Base-by-base conservation (phyloP, 2,113 vertebrate species). In the Ailurus styani region DNA sequence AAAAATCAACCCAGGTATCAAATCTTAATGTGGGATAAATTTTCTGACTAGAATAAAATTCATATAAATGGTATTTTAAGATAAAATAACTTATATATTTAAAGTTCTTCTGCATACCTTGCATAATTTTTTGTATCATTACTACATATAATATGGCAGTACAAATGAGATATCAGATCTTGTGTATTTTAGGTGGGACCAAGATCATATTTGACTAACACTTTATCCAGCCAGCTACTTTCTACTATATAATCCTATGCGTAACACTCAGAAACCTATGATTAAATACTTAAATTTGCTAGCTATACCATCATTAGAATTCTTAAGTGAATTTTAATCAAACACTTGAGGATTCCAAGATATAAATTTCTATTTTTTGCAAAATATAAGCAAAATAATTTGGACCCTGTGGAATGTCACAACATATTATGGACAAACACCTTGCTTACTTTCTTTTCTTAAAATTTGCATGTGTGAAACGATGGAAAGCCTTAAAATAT, bases 1-100 rank as follows among this genome's bases (percentile, higher is more conserved):
- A 75, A 45, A 73, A 29, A n/a, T n/a, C n/a, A n/a, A n/a, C n/a
- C 47, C 47, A 47, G 47, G 31, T 73, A 95, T 47, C 93, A 96
- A 93, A 34, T 87, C 75, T 96, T 94, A 90, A 75, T n/a, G 40
- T 4, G 62, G 9, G 64, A 34, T 79, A n/a, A n/a, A 25, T 90
- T 97, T 96, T 95, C 31, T 93, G 27, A 52, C 11, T 84, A 91
- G 3, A 91, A 50, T 93, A 90, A 92, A 96, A 81, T 86, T 82
- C 20, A 82, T 75, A 93, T 68, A 60, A 73, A 75, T 84, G 34
- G 31, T 81, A 93, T 87, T 84, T 96, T 86, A 89, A 90, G 68
- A 14, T 79, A 91, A 83, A 2, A 84, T 52, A 81, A 77, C 37
- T 54, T 83, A 8, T 7, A 87, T 83, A 75, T 72, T 87, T 73